Conservation (phyloP, 2,888 invertebrate species). For the Phyllotreta striolata region DNA sequence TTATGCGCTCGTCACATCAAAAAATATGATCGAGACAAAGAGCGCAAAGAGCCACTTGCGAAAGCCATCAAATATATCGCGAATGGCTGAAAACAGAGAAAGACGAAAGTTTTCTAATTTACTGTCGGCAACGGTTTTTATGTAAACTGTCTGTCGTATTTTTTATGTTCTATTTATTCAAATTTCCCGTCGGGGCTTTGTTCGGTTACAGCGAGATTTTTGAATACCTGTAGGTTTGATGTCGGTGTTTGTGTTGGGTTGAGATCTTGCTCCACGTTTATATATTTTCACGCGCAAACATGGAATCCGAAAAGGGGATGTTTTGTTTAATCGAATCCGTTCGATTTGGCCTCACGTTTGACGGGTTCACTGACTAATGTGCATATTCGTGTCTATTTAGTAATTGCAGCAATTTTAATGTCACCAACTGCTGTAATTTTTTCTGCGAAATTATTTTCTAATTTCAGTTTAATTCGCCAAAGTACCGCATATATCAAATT, state of each 20-base stretch:
- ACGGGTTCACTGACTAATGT: background rate
- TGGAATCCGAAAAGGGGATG: background rate
- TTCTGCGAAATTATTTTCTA: no score
- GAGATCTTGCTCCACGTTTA: no score
- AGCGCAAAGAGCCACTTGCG: constrained; percentile 3
- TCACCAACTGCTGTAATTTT: background rate
- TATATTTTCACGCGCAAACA: no score
- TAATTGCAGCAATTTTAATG: constrained; percentile 1
- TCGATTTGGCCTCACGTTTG: background rate
- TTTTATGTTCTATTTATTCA: constrained; percentile 28
- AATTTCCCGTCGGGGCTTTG: constrained; percentile 8
- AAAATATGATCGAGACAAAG: constrained; percentile 25
- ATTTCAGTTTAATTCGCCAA: background rate
- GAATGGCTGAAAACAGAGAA: constrained; percentile 8
- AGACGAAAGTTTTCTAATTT: constrained; percentile 25
- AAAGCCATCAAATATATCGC: constrained; percentile 18
- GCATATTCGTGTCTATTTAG: background rate
- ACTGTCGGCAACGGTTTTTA: constrained; percentile 18
- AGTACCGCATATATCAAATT: no score
- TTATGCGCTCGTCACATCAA: constrained; percentile 20
- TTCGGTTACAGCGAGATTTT: constrained; percentile 1
- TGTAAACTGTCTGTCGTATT: constrained; percentile 24
- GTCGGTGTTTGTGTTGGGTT: no score
- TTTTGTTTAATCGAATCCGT: background rate
- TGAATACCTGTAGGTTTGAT: constrained; percentile 1